phyloP scores from a whole-genome alignment of 2,113 vertebrate species.

The Callopanchax toddi region DNA sequence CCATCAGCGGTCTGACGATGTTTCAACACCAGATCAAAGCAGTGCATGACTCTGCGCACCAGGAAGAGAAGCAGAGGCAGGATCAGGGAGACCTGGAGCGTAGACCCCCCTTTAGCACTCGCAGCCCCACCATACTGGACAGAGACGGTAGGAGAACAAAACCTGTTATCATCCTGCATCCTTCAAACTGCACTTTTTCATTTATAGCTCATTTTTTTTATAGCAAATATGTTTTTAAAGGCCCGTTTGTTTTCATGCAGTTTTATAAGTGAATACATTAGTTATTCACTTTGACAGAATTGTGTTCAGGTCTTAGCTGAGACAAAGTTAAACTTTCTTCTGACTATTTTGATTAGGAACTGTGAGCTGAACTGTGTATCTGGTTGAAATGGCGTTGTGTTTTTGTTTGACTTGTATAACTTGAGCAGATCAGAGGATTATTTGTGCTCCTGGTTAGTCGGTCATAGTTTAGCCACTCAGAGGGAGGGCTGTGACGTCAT shows the following conservation, averaged over 20 bases:
- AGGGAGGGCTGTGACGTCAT: conserved; percentile 13
- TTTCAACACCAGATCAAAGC: conserved; percentile 96
- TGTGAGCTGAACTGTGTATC: conserved; percentile 4
- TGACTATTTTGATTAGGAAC: conserved; percentile 20
- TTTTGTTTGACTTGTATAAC: conserved; percentile 17
- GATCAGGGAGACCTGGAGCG: conserved; percentile 89
- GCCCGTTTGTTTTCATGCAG: conserved; percentile 28
- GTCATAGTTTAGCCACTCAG: conserved; percentile 14
- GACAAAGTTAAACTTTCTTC: conserved; percentile 6
- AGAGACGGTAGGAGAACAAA: conserved; percentile 86
- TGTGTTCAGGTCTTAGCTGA: conserved; percentile 20
- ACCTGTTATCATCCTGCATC: conserved; percentile 8
- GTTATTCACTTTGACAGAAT: too few relatives aligned
- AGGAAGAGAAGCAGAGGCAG: conserved; percentile 93
- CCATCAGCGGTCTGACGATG: conserved; percentile 89
- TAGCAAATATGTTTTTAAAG: conserved; percentile 28
- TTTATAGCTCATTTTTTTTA: conserved; percentile 7
- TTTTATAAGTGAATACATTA: conserved; percentile 11
- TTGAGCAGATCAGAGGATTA: neutral
- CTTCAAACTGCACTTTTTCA: conserved; percentile 1
- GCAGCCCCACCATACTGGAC: conserved; percentile 87
- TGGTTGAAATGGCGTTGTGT: conserved; percentile 1
- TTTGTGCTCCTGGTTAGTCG: conserved; percentile 23
- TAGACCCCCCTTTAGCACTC: conserved; percentile 79
- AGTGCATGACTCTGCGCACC: conserved; percentile 89